Evolutionary conservation across 2,113 vertebrate genomes (phyloP).

Genomic region (Sebastes fasciatus): DNA sequence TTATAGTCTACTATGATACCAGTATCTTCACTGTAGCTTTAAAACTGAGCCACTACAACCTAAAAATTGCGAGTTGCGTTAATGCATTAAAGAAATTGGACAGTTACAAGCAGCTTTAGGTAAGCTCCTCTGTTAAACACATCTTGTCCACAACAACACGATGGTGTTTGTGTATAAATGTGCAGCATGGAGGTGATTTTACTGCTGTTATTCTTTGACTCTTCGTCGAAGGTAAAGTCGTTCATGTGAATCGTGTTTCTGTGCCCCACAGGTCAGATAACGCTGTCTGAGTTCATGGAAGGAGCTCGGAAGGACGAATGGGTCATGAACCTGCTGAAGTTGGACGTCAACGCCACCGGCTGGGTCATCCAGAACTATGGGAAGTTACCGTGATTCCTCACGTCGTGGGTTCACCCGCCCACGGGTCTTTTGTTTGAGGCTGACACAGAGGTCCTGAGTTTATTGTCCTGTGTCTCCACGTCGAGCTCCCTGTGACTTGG

Average conservation of each 20-base stretch:
- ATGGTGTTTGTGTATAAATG: too few species aligned
- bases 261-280: conserved; percentile 75
- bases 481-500: not conserved
- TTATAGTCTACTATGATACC: too few species aligned
- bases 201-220: not conserved
- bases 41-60: too few species aligned
- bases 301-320: conserved; percentile 82
- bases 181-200: not conserved
- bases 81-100: too few species aligned
- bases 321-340: conserved; percentile 79
- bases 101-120: too few species aligned
- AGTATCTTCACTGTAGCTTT: too few species aligned
- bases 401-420: not conserved
- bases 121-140: too few species aligned
- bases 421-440: not conserved
- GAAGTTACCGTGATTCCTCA: conserved; percentile 14
- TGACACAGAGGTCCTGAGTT: not conserved
- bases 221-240: too few species aligned
- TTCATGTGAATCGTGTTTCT: not conserved
- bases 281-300: conserved; percentile 80
- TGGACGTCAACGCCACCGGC: conserved; percentile 74
- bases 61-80: too few species aligned
- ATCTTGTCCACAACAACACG: too few species aligned
- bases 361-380: conserved; percentile 76
- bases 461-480: not conserved